phyloP scores from a whole-genome alignment of 2,888 invertebrate genomes.

The Sceliomorpha sp. region DNA sequence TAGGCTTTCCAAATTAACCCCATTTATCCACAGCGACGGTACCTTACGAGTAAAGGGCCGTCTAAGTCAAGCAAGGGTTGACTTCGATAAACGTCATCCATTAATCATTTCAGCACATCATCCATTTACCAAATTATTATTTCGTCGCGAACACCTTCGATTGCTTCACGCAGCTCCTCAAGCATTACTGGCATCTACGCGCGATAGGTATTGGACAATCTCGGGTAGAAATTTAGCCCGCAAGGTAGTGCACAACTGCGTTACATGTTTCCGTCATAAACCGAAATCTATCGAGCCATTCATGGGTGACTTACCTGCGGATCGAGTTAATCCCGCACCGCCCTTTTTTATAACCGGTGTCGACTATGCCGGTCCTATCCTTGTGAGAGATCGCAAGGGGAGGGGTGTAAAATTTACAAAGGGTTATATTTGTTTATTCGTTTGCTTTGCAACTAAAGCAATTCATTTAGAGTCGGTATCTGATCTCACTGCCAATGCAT shows the following conservation, averaged over 20 bases:
- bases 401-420: constrained; percentile 27
- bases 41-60: constrained; percentile 51
- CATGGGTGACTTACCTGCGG: constrained; percentile 21
- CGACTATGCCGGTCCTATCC: constrained; percentile 23
- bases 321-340: constrained; percentile 25
- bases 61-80: constrained; percentile 23
- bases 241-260: constrained; percentile 19
- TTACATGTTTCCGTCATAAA: constrained; percentile 17
- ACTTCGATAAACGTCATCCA: constrained; percentile 37
- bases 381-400: constrained; percentile 16
- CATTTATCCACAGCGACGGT: constrained; percentile 37
- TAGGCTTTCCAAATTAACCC: constrained; percentile 11
- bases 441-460: constrained; percentile 22
- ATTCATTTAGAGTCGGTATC: constrained; percentile 29
- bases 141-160: constrained; percentile 14
- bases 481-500: constrained; percentile 16
- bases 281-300: constrained; percentile 4
- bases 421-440: constrained; percentile 21
- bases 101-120: constrained; percentile 27
- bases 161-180: constrained; percentile 29
- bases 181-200: constrained; percentile 1
- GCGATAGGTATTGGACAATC: constrained; percentile 26
- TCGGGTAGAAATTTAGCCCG: constrained; percentile 18
- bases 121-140: constrained; percentile 10
- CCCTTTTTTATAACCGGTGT: constrained; percentile 23